phyloP scores from a whole-genome alignment of 2,888 invertebrate species.

The Mallateleia sp. region DNA sequence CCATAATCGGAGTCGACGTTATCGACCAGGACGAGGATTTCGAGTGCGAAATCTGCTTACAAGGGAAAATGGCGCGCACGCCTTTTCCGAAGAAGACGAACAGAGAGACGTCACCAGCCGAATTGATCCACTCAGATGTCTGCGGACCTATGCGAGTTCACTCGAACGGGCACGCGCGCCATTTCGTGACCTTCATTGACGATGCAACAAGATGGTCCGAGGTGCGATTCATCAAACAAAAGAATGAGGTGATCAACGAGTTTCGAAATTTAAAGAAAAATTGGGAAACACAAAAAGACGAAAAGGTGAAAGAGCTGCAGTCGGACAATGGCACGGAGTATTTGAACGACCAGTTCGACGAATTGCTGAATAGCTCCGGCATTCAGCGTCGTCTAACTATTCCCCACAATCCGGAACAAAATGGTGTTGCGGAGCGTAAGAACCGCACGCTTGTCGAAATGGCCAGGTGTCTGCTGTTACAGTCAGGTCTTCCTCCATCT shows the following conservation, averaged over 20 bases:
- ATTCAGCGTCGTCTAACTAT: slow-evolving; percentile 31
- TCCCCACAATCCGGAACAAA: slow-evolving; percentile 70
- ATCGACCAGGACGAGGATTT: slow-evolving; percentile 25
- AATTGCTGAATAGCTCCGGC: slow-evolving; percentile 8
- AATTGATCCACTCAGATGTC: slow-evolving; percentile 67
- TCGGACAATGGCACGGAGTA: slow-evolving; percentile 43
- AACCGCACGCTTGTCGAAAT: too few relatives aligned
- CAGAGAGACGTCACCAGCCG: slow-evolving; percentile 57
- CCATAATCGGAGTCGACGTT: slow-evolving; percentile 8
- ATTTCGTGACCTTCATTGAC: slow-evolving; percentile 18
- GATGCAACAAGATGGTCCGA: slow-evolving; percentile 37
- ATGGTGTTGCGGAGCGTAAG: too few relatives aligned
- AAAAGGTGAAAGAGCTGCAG: slow-evolving; percentile 11
- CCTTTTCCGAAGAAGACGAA: slow-evolving; percentile 67
- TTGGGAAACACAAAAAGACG: neutral
- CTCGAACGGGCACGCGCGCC: neutral
- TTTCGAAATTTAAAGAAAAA: slow-evolving; percentile 1
- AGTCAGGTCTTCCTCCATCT: slow-evolving; percentile 67
- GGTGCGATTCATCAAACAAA: slow-evolving; percentile 33
- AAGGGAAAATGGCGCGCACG: slow-evolving; percentile 70
- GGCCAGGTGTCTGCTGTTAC: slow-evolving; percentile 76
- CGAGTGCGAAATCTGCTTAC: slow-evolving; percentile 67
- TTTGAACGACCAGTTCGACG: slow-evolving; percentile 25
- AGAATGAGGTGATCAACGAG: neutral
- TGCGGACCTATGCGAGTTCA: slow-evolving; percentile 22